Base-by-base conservation (phyloP, 37 sponge, comb jelly and placozoan species). In the Hexactinellida sp. region DNA sequence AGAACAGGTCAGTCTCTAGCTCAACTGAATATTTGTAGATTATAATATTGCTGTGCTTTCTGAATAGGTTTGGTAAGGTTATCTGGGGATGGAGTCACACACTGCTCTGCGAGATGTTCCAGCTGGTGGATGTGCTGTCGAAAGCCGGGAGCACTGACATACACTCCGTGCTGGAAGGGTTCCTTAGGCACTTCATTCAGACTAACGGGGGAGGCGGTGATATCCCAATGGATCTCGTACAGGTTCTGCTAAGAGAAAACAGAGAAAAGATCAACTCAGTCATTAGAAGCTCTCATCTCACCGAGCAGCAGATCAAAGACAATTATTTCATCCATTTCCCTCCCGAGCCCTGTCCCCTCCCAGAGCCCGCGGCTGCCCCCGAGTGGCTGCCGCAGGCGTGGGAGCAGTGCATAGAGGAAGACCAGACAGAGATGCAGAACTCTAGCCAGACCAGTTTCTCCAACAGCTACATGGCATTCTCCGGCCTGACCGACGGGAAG, bases 31-130 rank as follows among this genome's bases (percentile, higher is more conserved):
- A 10, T n/a, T 63, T 28, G 21, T 63, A 32, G 30, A 21, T 25
- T 25, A 3, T 23, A 63, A 63, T 10, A 21, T 63, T 63, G 30
- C 47, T 41, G 5, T 13, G 10, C 47, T 63, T n/a, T 63, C 76
- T 63, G 5, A 63, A 63, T 63, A 63, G 76, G 76, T 63, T 63
- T n/a, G 76, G 76, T 63, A 63, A 63, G 13, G 76, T 63, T 10
- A 63, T 63, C 5, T 63, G 76, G 76, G 76, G 76, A 63, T 63
- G 76, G 76, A 7, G 76, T 25, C 76, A 63, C 32, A 63, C 3
- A 5, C 3, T 63, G 76, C 21, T 63, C 32, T 63, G 76, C 34
- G 76, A 63, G 30, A 7, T 63, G 34, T n/a, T 28, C 30, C 76
- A 63, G 76, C 76, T 63, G 30, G 13, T 63, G 34, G 30, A 63